Evolutionary conservation across 2,113 vertebrate genomes (phyloP), one percentile per base, ranked within the genome.

Genomic region (Marcusenius ussheri): DNA sequence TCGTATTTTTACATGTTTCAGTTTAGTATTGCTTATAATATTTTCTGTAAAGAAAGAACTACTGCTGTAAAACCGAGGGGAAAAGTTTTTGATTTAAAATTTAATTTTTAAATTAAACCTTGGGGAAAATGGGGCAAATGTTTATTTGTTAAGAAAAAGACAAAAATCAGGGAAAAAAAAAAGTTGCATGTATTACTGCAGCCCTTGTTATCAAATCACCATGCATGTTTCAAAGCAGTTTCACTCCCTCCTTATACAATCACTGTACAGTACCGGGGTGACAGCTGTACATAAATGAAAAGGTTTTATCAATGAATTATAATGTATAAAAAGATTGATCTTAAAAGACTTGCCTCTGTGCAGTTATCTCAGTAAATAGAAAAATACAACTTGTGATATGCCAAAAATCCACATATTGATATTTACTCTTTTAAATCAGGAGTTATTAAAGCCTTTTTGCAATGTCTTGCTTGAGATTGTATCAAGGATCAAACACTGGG

Each of bases 361-460:
- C 93, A 94, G 93, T 90, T 80, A 62, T 93, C 93, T 93, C 93
- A 93, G 93, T 94, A 91, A 93, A 92, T 92, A 94, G 92, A 94
- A 93, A 92, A 94, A 94, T 94, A 94, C 93, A 94, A 89, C 92
- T 93, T 95, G 93, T 94, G 93, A 94, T 94, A 94, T 91, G 91
- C 87, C 89, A 91, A 88, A 89, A 91, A 49, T 80, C 70, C 88
- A 87, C 66, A 90, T 56, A 53, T 87, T 58, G 90, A 91, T 89
- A 42, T 83, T 91, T 62, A 46, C 84, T 89, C n/a, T 87, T 85
- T 46, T 21, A 62, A 89, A 66, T 89, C 58, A 87, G 58, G 66
- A 21, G 17, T 66, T 42, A 70, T 66, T 49, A 31, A 66, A 87
- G 24, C 13, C 42, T 87, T 84, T 58, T 46, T 70, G 10, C 88